These are phyloP conservation scores for Cosmopolites sordidus DNA, from an alignment of 2,888 invertebrate genomes.

Conservation along the genomic window DNA sequence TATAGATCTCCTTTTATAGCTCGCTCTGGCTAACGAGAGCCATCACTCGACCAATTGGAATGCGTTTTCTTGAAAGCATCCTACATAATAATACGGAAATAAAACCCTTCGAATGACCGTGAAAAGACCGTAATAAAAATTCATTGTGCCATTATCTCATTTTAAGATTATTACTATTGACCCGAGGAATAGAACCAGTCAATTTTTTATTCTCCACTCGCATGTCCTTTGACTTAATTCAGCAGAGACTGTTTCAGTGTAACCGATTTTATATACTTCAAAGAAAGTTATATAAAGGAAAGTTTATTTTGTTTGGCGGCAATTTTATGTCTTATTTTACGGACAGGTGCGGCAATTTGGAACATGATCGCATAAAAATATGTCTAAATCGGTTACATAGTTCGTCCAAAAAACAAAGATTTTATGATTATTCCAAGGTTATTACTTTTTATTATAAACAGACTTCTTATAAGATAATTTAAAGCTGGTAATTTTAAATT, in stretches of 20 bases:
- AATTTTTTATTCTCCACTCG: not conserved
- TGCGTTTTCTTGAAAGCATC: not conserved
- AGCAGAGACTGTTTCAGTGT: not conserved
- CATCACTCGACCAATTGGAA: not conserved
- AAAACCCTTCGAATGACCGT: constrained; percentile 20
- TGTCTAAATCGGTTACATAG: too few species aligned
- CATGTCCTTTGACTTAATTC: not conserved
- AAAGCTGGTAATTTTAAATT: too few species aligned
- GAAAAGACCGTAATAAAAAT: constrained; percentile 23
- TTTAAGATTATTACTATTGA: constrained; percentile 17
- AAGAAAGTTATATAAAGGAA: too few species aligned
- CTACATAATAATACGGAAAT: constrained; percentile 24
- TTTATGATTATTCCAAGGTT: too few species aligned
- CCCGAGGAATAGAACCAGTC: not conserved
- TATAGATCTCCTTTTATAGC: too few species aligned
- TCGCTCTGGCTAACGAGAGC: not conserved
- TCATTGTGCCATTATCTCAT: constrained; percentile 20
- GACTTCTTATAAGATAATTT: too few species aligned
- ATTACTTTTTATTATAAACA: too few species aligned
- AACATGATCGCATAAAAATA: too few species aligned
- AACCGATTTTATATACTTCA: not conserved
- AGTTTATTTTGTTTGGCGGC: too few species aligned
- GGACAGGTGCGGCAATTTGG: too few species aligned
- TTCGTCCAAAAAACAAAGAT: too few species aligned
- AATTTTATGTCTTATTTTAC: too few species aligned